phyloP scores from a whole-genome alignment of 2,888 invertebrate species.

The Epistrophe grossulariae region DNA sequence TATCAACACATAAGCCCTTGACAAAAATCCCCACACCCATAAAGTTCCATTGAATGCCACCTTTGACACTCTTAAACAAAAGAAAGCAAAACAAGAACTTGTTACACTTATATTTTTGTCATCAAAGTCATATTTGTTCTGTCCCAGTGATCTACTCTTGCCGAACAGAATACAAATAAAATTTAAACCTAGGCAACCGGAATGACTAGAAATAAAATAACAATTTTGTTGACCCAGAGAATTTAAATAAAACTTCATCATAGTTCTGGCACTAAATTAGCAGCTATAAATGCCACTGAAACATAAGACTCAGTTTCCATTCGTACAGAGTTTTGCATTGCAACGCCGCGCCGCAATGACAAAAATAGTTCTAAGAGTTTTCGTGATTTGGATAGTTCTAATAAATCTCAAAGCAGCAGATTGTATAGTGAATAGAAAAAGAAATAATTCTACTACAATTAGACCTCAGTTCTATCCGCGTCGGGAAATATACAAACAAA shows the following conservation, averaged over 20 bases:
- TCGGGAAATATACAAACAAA: conserved; percentile 48
- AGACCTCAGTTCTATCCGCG: conserved; percentile 48
- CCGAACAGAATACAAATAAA: not conserved
- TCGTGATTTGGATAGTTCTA: conserved; percentile 24
- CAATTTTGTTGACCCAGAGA: conserved; percentile 29
- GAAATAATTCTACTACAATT: conserved; percentile 19
- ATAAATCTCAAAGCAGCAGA: conserved; percentile 15
- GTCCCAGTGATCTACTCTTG: conserved; percentile 73
- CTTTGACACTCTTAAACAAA: conserved; percentile 24
- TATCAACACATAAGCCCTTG: too few relatives aligned
- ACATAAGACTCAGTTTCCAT: conserved; percentile 54
- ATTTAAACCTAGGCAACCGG: conserved; percentile 46
- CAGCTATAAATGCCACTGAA: conserved; percentile 58
- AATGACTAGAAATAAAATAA: conserved; percentile 40
- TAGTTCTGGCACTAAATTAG: not conserved
- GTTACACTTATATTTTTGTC: conserved; percentile 61
- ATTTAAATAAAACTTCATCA: conserved; percentile 45
- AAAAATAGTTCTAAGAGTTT: conserved; percentile 1
- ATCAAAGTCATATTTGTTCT: conserved; percentile 35
- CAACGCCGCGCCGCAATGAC: conserved; percentile 24
- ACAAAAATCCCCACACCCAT: not conserved
- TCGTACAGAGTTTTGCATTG: conserved; percentile 21
- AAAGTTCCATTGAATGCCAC: conserved; percentile 28
- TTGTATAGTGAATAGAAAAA: conserved; percentile 48
- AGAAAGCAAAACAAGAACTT: conserved; percentile 69